Conservation (phyloP, 2,113 vertebrate species). For the Nycticorax nycticorax region DNA sequence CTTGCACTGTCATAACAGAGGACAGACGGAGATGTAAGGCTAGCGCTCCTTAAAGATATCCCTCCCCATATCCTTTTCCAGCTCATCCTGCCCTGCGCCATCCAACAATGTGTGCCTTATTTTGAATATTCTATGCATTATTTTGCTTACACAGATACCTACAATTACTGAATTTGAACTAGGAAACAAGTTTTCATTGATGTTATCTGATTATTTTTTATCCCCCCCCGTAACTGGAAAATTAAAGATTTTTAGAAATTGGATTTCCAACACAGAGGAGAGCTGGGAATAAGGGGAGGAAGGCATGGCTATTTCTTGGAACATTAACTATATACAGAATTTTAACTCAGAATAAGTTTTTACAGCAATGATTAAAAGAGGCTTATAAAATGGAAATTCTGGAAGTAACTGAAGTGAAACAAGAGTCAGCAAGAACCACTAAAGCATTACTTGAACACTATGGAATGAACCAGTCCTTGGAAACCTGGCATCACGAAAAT, state of each 20-base stretch:
- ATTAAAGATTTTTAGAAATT: background rate
- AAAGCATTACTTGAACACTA: background rate
- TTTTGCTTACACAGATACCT: background rate
- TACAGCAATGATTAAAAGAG: background rate
- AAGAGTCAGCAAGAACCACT: background rate
- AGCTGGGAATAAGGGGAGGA: background rate
- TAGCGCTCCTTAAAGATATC: background rate
- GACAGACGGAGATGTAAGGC: background rate
- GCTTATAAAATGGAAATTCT: slow-evolving; percentile 34
- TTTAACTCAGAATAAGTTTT: slow-evolving; percentile 3
- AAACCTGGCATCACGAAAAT: slow-evolving; percentile 28
- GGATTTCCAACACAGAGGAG: background rate
- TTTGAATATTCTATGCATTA: background rate
- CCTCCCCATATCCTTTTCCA: background rate
- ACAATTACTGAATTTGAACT: background rate
- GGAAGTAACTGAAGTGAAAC: background rate
- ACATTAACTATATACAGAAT: background rate
- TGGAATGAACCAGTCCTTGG: slow-evolving; percentile 21
- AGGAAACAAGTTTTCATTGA: background rate
- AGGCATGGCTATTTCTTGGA: background rate
- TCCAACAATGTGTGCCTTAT: no score
- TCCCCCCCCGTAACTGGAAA: background rate
- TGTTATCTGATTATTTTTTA: background rate
- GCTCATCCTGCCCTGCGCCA: no score
- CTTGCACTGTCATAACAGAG: accelerated